Evolutionary conservation across 1,140 invertebrate genomes (phyloP), one percentile per base, ranked within the genome.

Genomic region (Drosophila quadrilineata): DNA sequence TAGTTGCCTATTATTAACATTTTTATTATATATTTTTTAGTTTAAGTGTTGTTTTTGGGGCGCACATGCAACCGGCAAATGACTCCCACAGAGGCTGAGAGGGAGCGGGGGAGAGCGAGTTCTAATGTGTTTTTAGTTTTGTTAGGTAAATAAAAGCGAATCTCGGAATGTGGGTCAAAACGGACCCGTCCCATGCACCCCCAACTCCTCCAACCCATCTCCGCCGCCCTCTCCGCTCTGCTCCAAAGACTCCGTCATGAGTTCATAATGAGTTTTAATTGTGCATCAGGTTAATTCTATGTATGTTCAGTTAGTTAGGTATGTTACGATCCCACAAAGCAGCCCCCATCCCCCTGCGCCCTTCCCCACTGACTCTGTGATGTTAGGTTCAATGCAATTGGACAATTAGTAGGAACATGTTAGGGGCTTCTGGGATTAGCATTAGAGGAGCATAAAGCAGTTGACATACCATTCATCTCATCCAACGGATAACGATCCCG

Each of bases 41-140:
- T 79, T 59, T 31, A 48, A n/a, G 54, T 67, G 38, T 63, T 54
- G 24, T 38, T 60, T 58, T 65, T 60, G 56, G 41, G 29, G 48
- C n/a, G n/a, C 21, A 41, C 54, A 74, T 72, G 69, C 65, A 59
- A 66, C 48, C 63, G 29, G 29, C 49, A 46, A 60, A 9, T 16
- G 14, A 38, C 14, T 16, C 16, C 6, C 3, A 2, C 16, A 19
- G n/a, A n/a, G n/a, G n/a, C n/a, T n/a, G n/a, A n/a, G n/a, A n/a
- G n/a, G n/a, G n/a, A n/a, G n/a, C n/a, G n/a, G n/a, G n/a, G n/a
- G n/a, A n/a, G n/a, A n/a, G n/a, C n/a, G n/a, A n/a, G n/a, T n/a
- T 41, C 69, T 77, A 85, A 82, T 82, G 79, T 77, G 48, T 77
- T 63, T 67, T 84, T 82, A 85, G 79, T 84, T 82, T 77, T 82